A percentile compares a stretch with the other conserved stretches of the same genome.
Evolutionary conservation across 2,797 vertebrate genomes (phyloP).

Genomic region (Alectoris magna): DNA sequence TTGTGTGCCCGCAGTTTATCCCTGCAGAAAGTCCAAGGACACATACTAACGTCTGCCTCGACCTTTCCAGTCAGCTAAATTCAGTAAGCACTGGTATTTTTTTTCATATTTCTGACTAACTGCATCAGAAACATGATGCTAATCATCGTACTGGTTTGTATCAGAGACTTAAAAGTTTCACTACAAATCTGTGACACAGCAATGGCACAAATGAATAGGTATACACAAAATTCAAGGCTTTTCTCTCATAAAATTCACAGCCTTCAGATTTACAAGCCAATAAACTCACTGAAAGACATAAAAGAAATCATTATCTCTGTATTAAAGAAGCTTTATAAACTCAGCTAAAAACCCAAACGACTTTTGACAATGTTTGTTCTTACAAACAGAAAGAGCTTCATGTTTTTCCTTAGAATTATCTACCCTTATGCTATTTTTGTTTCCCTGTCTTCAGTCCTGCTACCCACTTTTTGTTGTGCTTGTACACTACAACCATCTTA

Average conservation of each 20-base stretch:
- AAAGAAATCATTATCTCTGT: not conserved
- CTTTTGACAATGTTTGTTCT: not conserved
- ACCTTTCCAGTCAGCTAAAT: not conserved
- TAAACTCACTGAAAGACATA: not conserved
- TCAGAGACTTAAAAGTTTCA: not conserved
- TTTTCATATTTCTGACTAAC: not conserved
- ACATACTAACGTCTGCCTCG: not conserved
- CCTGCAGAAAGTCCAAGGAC: not conserved
- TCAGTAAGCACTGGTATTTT: not conserved
- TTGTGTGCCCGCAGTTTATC: not conserved
- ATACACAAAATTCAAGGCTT: slow-evolving; percentile 55
- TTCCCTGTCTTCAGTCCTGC: not conserved
- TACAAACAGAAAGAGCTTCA: not conserved
- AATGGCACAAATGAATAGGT: slow-evolving; percentile 17
- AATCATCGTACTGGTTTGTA: not conserved
- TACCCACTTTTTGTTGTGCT: not conserved
- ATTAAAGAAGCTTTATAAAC: slow-evolving; percentile 23
- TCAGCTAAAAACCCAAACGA: not conserved
- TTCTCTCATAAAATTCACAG: slow-evolving; percentile 64
- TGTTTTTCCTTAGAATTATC: not conserved
- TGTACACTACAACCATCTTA: not conserved
- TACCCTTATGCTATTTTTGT: not conserved
- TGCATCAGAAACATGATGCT: not conserved
- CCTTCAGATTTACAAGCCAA: slow-evolving; percentile 41
- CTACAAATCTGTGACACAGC: not conserved